These are phyloP conservation scores for Zeuzera pyrina DNA, from an alignment of 2,888 invertebrate genomes.

Conservation along the genomic window DNA sequence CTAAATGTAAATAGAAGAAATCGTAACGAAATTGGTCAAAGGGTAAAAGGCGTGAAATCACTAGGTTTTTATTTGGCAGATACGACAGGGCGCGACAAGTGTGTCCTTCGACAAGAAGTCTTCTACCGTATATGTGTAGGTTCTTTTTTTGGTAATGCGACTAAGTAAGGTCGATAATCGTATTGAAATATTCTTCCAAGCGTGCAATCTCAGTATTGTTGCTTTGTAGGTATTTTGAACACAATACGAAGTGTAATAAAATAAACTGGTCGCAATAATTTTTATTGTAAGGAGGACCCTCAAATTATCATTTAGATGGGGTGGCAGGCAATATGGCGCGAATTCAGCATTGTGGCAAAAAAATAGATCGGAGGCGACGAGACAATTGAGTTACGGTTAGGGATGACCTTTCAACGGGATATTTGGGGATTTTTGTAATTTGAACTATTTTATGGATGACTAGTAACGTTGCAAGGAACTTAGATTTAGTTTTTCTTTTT, in stretches of 20 bases:
- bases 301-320: conserved; percentile 72
- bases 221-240: conserved; percentile 42
- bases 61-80: conserved; percentile 41
- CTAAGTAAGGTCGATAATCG: too few species aligned
- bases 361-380: conserved; percentile 44
- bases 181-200: too few species aligned
- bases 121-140: too few species aligned
- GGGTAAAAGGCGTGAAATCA: conserved; percentile 43
- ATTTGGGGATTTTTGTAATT: conserved; percentile 42
- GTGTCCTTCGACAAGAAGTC: too few species aligned
- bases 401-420: conserved; percentile 35
- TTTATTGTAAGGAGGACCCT: conserved; percentile 66
- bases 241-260: conserved; percentile 70
- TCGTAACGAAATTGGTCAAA: conserved; percentile 44
- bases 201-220: conserved; percentile 11
- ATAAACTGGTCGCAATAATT: conserved; percentile 70
- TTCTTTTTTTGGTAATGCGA: too few species aligned
- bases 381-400: conserved; percentile 54
- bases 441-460: conserved; percentile 34
- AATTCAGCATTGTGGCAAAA: conserved; percentile 41
- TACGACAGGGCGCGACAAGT: conserved; percentile 34
- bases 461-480: too few species aligned
- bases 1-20: conserved; percentile 39
- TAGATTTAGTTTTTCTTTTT: too few species aligned
- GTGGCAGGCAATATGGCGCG: conserved; percentile 61